Evolutionary conservation across 92 coral and sea anemone genomes (phyloP), one percentile per base, ranked within the genome.

Genomic region (Plumapathes pennacea): DNA sequence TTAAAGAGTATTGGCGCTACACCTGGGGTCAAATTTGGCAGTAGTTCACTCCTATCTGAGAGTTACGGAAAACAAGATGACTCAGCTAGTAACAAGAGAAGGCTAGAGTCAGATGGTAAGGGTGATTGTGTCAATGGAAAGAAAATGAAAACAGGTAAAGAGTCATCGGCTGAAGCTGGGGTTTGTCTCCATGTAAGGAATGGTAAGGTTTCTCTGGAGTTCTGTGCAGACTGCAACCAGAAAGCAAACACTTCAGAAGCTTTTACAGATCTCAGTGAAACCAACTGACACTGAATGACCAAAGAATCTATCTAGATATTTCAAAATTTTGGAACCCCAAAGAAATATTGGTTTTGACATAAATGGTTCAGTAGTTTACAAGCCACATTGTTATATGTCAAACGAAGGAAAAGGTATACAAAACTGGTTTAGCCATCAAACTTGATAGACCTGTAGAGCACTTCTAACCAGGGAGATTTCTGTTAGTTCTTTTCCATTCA

Each of bases 101-200:
- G 64, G 11, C 52, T 52, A 40, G 20, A 11, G 39, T 43, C n/a
- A n/a, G n/a, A 30, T 54, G 6, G 23, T 43, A 42, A 8, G 3
- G 21, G 21, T 2, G 43, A 28, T 54, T 54, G 37, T 54, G 53
- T 43, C 49, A 45, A 28, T 38, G 22, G 10, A 39, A 79, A 67
- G 15, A 70, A 22, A 48, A 47, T 17, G 54, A 79, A 50, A 53
- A 15, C 26, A 17, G 46, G 32, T 17, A 40, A 42, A 10, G 44
- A 38, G 0, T 11, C 59, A 38, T 21, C 20, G 38, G 34, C 34
- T 24, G 46, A 57, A 25, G 95, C 84, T 10, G 97, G 97, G 27
- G 85, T 90, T n/a, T 90, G 97, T 44, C 70, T 90, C 0, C 97
- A 90, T 69, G 81, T 90, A 48, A 75, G 73, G 18, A 77, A 67